Evolutionary conservation across 2,113 vertebrate genomes (phyloP).

Genomic region (Pterocles orientalis): DNA sequence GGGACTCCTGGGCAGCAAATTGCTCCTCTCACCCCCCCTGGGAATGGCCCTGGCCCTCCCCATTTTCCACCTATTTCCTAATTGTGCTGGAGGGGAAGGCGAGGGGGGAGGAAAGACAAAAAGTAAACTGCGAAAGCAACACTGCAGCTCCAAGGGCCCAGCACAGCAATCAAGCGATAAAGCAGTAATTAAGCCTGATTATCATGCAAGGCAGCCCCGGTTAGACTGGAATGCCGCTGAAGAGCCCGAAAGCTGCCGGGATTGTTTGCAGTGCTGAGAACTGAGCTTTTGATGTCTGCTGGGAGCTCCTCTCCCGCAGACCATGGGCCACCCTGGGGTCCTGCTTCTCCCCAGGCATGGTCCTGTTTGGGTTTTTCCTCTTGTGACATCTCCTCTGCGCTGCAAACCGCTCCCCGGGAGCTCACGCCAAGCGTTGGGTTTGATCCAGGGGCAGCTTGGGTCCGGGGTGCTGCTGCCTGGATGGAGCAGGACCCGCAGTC

Average conservation of each 20-base stretch:
- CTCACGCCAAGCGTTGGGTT: not conserved
- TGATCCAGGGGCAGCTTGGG: not conserved
- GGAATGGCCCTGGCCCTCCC: not conserved
- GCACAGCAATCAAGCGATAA: slow-evolving; percentile 75
- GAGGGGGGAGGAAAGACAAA: slow-evolving; percentile 52
- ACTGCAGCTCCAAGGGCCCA: slow-evolving; percentile 68
- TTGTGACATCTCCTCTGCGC: not conserved
- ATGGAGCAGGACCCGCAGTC: not conserved
- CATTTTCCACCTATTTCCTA: slow-evolving; percentile 53
- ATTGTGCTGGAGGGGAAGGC: slow-evolving; percentile 48
- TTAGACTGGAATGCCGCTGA: slow-evolving; percentile 76
- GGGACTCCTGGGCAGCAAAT: not conserved
- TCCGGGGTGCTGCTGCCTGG: not conserved
- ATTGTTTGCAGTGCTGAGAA: slow-evolving; percentile 70
- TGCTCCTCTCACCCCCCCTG: not conserved
- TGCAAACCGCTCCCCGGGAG: not conserved
- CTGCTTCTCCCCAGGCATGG: not conserved
- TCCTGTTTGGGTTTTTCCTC: not conserved
- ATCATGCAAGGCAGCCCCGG: slow-evolving; percentile 78
- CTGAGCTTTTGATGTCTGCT: slow-evolving; percentile 75
- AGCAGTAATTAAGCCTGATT: slow-evolving; percentile 80
- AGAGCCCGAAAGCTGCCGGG: slow-evolving; percentile 72
- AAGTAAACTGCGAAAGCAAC: slow-evolving; percentile 68
- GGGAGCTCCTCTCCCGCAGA: slow-evolving; percentile 56
- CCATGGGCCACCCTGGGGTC: slow-evolving; percentile 9